Percentiles rank a stretch among this genome's conserved stretches.
phyloP scores from a whole-genome alignment of 2,113 vertebrate genomes.

The Cheilinus undulatus region DNA sequence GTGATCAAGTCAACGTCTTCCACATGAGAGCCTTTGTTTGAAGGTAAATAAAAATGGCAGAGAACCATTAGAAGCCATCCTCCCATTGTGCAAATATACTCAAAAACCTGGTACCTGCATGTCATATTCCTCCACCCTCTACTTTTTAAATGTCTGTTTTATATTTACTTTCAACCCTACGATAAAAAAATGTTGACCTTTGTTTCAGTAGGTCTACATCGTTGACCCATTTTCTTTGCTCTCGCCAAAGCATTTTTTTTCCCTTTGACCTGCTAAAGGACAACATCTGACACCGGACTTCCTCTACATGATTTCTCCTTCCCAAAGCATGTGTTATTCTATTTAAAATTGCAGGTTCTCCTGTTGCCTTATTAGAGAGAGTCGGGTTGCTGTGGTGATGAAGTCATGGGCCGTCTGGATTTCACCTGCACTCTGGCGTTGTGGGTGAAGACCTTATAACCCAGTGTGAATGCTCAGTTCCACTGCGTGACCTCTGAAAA shows the following conservation, averaged over 20 bases:
- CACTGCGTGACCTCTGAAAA: slow-evolving; percentile 54
- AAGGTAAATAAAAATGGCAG: slow-evolving; percentile 58
- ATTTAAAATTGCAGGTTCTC: slow-evolving; percentile 79
- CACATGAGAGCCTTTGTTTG: slow-evolving; percentile 66
- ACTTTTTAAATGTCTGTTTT: neutral
- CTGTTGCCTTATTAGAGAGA: slow-evolving; percentile 80
- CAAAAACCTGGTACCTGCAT: slow-evolving; percentile 13
- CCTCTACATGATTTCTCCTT: slow-evolving; percentile 75
- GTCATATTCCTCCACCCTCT: neutral
- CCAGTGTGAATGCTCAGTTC: slow-evolving; percentile 15
- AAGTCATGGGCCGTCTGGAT: slow-evolving; percentile 74
- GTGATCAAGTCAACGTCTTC: slow-evolving; percentile 42
- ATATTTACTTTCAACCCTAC: neutral
- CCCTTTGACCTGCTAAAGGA: slow-evolving; percentile 32
- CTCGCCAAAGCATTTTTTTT: neutral
- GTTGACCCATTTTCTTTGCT: slow-evolving; percentile 1
- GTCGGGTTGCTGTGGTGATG: slow-evolving; percentile 74
- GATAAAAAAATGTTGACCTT: neutral
- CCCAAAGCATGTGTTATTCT: slow-evolving; percentile 68
- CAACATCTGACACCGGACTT: slow-evolving; percentile 68
- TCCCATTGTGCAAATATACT: neutral
- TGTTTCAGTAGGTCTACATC: neutral
- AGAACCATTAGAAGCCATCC: neutral
- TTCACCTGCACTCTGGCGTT: slow-evolving; percentile 63
- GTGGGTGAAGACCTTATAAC: slow-evolving; percentile 48